A percentile compares a stretch with the other conserved stretches of the same genome.
phyloP scores from a whole-genome alignment of 2,888 invertebrate genomes.

The Branchipolynoe longqiensis region DNA sequence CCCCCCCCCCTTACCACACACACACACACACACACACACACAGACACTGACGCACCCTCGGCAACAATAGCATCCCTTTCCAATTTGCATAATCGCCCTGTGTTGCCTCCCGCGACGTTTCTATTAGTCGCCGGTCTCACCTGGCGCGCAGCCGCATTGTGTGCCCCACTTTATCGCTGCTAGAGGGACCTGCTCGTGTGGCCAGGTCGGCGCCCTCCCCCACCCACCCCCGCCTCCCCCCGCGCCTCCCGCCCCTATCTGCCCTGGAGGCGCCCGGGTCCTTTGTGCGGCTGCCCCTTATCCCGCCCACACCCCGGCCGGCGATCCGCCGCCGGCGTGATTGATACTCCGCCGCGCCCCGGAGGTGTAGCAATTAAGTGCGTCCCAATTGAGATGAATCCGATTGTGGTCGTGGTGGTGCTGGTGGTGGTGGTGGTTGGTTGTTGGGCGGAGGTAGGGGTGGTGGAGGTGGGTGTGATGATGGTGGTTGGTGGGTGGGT shows the following conservation, averaged over 20 bases:
- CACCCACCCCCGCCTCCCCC: conserved; percentile 7
- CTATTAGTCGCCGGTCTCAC: conserved; percentile 34
- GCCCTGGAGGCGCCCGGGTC: neutral
- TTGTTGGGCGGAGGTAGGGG: too few species aligned
- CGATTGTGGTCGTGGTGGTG: neutral
- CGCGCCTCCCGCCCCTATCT: neutral
- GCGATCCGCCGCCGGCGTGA: neutral
- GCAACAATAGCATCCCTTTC: neutral
- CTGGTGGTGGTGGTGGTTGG: too few species aligned
- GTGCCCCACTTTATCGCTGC: conserved; percentile 20
- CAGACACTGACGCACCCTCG: neutral
- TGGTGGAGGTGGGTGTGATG: too few species aligned
- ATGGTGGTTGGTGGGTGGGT: neutral
- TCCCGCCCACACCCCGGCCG: conserved; percentile 1
- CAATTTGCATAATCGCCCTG: conserved; percentile 52
- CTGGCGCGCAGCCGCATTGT: conserved; percentile 11
- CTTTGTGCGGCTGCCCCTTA: neutral
- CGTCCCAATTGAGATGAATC: conserved; percentile 20
- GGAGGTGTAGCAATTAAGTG: conserved; percentile 17
- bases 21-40: neutral
- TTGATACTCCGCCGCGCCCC: neutral
- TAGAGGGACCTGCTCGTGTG: neutral
- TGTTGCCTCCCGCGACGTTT: conserved; percentile 48
- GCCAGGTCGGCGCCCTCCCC: too few species aligned
- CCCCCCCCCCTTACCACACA: too few species aligned